Evolutionary conservation across 2,797 vertebrate species (phyloP).

Genomic region (Champsocephalus esox): DNA sequence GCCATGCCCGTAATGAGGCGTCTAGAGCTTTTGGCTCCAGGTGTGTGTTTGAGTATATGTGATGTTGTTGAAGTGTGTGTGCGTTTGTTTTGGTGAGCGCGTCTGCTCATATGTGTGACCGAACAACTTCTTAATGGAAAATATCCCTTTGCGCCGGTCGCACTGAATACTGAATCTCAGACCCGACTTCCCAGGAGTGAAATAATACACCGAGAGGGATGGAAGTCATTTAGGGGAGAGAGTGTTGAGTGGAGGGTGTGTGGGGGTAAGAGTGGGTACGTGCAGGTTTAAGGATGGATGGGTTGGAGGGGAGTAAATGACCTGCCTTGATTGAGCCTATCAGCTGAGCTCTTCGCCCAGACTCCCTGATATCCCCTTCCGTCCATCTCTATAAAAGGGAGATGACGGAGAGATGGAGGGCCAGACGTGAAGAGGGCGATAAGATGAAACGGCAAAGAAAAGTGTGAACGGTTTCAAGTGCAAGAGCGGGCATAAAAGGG

Average conservation of each 20-base stretch:
- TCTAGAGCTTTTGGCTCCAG: conserved; percentile 64
- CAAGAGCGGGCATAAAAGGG: conserved; percentile 54
- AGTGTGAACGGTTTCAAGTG: conserved; percentile 55
- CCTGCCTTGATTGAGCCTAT: conserved; percentile 79
- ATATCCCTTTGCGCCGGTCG: conserved; percentile 53
- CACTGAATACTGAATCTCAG: conserved; percentile 54
- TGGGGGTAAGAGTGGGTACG: conserved; percentile 13
- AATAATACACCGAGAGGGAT: conserved; percentile 69
- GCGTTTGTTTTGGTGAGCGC: conserved; percentile 33
- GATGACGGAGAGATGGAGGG: conserved; percentile 71
- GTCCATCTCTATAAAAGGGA: conserved; percentile 80
- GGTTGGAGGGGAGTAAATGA: conserved; percentile 73
- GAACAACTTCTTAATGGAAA: conserved; percentile 69
- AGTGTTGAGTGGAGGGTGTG: conserved; percentile 34
- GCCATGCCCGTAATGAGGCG: conserved; percentile 76
- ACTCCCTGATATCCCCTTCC: conserved; percentile 72
- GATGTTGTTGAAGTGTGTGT: conserved; percentile 44
- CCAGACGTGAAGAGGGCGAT: conserved; percentile 28
- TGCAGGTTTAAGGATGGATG: conserved; percentile 73
- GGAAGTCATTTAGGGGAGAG: conserved; percentile 73
- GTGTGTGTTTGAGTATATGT: conserved; percentile 39
- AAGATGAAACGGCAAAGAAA: conserved; percentile 51
- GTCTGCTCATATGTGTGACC: conserved; percentile 45
- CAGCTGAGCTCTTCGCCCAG: conserved; percentile 75
- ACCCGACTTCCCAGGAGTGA: conserved; percentile 64